Evolutionary conservation across 2,113 vertebrate genomes (phyloP), one percentile per base, ranked within the genome.

Genomic region (Pygoscelis antarcticus): DNA sequence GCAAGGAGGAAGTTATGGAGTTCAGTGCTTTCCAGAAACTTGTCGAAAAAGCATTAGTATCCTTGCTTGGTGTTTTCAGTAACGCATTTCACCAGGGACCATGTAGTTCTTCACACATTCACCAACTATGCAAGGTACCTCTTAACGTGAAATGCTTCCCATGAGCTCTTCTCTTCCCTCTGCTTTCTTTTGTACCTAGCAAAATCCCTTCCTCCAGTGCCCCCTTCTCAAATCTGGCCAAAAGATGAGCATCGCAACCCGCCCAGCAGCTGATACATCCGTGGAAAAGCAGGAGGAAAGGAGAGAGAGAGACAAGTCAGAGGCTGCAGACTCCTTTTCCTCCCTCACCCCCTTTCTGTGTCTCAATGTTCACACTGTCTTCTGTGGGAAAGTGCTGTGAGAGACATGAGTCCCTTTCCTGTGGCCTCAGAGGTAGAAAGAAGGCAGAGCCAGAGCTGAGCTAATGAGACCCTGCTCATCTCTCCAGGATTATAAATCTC

Each of bases 251-350:
- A 29, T 61, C 1, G 1, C 46, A 83, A 46, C 32, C 21, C 3
- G 0, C 15, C 30, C 1, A 2, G 25, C 46, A n/a, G 42, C 22
- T 1, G 1, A 3, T 32, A 27, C 20, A 3, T 12, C 32, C 54
- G 21, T 7, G 6, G 18, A 75, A 57, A 82, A 4, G 16, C 42
- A 34, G 36, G 64, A 68, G 7, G 16, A 49, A 77, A 81, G 22
- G 29, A 40, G 11, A 44, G 23, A 51, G 21, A 36, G 14, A 29
- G 5, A 42, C 14, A 42, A n/a, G 7, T 7, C 21, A 36, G n/a
- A 82, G 3, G 34, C 0, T 65, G 26, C 22, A 52, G 38, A 13
- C 11, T 70, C 34, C 34, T 64, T 65, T 49, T 62, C 26, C 8
- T 47, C n/a, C 51, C 52, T 90, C 9, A 46, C 13, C 10, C 6